phyloP scores from a whole-genome alignment of 1,140 invertebrate genomes.

The Orchestia grillus region DNA sequence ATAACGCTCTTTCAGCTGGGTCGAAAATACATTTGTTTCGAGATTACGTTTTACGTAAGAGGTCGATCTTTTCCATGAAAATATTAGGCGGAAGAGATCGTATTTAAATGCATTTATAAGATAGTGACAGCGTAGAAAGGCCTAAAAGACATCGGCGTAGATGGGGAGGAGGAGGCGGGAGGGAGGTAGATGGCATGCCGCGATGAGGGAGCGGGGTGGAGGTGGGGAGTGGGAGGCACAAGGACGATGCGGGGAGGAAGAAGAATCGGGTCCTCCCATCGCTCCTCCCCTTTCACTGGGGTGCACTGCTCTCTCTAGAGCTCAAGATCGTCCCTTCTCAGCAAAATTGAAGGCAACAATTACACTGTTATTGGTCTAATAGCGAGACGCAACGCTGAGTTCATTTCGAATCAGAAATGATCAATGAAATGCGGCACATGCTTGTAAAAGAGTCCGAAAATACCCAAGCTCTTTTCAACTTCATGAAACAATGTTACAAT shows the following conservation, averaged over 20 bases:
- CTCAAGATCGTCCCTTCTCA: not conserved
- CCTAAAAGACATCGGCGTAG: slow-evolving; percentile 1
- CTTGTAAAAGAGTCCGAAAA: not conserved
- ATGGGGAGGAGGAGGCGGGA: not conserved
- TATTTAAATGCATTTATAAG: not conserved
- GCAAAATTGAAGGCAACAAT: not conserved
- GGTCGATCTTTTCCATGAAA: not conserved
- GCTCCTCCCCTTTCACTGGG: not conserved
- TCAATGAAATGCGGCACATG: not conserved
- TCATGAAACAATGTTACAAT: no score
- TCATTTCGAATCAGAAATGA: not conserved
- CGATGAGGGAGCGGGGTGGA: not conserved
- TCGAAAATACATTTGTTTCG: not conserved
- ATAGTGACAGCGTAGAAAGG: not conserved
- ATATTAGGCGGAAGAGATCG: not conserved
- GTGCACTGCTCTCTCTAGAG: not conserved
- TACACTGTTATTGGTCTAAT: not conserved
- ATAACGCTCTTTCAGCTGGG: not conserved
- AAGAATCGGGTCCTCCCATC: not conserved
- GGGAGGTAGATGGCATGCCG: not conserved
- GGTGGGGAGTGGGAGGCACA: not conserved
- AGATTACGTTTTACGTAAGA: not conserved
- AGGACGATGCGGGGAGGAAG: not conserved
- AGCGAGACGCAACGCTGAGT: not conserved
- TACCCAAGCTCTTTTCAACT: not conserved